Evolutionary conservation across 2,113 vertebrate genomes (phyloP).

Genomic region (Pachypanchax playfairii): DNA sequence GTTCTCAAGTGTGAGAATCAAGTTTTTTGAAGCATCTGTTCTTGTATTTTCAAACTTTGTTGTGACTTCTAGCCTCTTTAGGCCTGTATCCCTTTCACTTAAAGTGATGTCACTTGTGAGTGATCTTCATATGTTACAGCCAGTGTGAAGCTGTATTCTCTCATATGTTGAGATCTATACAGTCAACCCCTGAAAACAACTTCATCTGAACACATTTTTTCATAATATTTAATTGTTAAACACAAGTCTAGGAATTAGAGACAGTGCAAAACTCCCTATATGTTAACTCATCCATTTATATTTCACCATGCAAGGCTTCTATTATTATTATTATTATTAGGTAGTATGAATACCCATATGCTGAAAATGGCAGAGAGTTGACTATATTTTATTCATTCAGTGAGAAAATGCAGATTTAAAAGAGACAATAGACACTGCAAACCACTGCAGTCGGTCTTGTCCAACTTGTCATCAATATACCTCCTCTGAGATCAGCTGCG

Average conservation of each 20-base stretch:
- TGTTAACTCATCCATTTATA: no score
- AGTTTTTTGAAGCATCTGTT: background rate
- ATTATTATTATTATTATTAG: no score
- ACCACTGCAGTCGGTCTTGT: background rate
- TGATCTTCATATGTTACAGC: background rate
- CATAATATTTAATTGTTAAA: no score
- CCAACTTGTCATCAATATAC: background rate
- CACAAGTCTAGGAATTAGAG: no score
- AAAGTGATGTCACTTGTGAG: background rate
- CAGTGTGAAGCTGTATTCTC: background rate
- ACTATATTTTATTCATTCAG: background rate
- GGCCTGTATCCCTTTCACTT: background rate
- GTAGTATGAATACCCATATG: no score
- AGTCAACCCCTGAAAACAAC: no score
- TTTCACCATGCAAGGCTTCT: no score
- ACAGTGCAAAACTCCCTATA: no score
- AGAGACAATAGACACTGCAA: no score
- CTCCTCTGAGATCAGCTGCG: background rate
- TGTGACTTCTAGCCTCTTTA: background rate
- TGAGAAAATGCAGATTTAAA: background rate
- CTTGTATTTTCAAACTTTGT: constrained; percentile 2
- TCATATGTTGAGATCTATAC: no score
- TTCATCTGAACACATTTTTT: no score
- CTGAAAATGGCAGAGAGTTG: no score
- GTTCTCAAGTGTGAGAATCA: background rate